phyloP scores from a whole-genome alignment of 2,797 vertebrate species.

The Diglossa cyanea region DNA sequence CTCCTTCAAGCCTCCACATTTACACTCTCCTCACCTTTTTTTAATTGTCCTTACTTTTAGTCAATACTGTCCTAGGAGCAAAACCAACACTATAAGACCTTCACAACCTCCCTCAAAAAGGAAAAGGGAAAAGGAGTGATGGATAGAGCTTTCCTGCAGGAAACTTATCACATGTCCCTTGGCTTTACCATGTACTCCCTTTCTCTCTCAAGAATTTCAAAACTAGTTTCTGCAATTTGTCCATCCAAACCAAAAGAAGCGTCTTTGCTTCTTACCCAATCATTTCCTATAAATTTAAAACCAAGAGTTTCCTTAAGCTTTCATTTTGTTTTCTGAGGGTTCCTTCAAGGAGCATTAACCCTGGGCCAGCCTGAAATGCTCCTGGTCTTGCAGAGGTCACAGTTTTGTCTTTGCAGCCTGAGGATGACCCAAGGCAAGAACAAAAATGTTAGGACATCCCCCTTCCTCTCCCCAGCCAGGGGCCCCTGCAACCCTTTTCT shows the following conservation, averaged over 20 bases:
- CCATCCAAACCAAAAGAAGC: not conserved
- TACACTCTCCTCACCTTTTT: not conserved
- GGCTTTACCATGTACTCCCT: not conserved
- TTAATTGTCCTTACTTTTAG: not conserved
- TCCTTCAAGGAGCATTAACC: not conserved
- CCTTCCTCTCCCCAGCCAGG: not conserved
- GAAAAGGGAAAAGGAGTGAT: not conserved
- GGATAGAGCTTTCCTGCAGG: not conserved
- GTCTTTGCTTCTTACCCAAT: not conserved
- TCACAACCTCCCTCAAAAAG: not conserved
- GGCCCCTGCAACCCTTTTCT: not conserved
- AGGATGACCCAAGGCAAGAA: not conserved
- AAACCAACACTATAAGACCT: not conserved
- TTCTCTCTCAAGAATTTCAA: slow-evolving; percentile 8
- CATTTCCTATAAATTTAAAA: not conserved
- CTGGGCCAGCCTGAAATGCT: not conserved
- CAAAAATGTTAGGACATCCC: not conserved
- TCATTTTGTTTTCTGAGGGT: not conserved
- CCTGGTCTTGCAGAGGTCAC: not conserved
- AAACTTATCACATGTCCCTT: not conserved
- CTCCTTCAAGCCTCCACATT: not conserved
- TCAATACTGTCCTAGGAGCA: not conserved
- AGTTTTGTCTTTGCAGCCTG: not conserved
- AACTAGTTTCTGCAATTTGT: not conserved
- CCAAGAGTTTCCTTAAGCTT: not conserved